A percentile compares a stretch with the other conserved stretches of the same genome.
These are phyloP conservation scores for Tridacna gigas DNA, from an alignment of 2,888 invertebrate genomes.

Conservation along the genomic window DNA sequence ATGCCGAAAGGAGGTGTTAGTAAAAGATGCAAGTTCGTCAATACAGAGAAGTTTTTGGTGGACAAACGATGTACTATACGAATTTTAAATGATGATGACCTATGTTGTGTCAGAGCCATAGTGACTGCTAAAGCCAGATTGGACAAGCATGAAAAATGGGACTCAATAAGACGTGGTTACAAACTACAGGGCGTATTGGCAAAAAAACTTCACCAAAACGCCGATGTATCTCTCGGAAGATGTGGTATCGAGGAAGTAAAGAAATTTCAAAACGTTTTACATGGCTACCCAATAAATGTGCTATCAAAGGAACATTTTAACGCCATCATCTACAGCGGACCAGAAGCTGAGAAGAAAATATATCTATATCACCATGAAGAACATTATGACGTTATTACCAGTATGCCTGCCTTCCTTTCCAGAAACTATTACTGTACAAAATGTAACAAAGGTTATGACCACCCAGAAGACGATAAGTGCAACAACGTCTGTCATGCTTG, in stretches of 20 bases:
- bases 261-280: slow-evolving; percentile 35
- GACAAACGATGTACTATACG: slow-evolving; percentile 30
- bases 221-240: slow-evolving; percentile 10
- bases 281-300: slow-evolving; percentile 40
- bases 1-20: slow-evolving; percentile 15
- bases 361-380: too few species aligned
- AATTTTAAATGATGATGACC: slow-evolving; percentile 37
- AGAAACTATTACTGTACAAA: too few species aligned
- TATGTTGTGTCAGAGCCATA: slow-evolving; percentile 49
- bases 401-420: too few species aligned
- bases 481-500: too few species aligned
- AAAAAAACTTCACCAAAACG: slow-evolving; percentile 22
- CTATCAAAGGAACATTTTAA: slow-evolving; percentile 53
- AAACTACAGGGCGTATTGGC: slow-evolving; percentile 38
- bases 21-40: slow-evolving; percentile 21
- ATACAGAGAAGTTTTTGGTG: slow-evolving; percentile 20
- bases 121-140: slow-evolving; percentile 34
- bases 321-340: slow-evolving; percentile 40
- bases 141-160: slow-evolving; percentile 45
- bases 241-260: slow-evolving; percentile 49
- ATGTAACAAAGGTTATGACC: too few species aligned
- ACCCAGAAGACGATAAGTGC: too few species aligned
- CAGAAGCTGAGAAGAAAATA: too few species aligned
- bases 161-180: slow-evolving; percentile 35
- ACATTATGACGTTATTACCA: too few species aligned